Evolutionary conservation across 2,797 vertebrate species (phyloP), one percentile per base, ranked within the genome.

Genomic region (Glossophaga mutica): DNA sequence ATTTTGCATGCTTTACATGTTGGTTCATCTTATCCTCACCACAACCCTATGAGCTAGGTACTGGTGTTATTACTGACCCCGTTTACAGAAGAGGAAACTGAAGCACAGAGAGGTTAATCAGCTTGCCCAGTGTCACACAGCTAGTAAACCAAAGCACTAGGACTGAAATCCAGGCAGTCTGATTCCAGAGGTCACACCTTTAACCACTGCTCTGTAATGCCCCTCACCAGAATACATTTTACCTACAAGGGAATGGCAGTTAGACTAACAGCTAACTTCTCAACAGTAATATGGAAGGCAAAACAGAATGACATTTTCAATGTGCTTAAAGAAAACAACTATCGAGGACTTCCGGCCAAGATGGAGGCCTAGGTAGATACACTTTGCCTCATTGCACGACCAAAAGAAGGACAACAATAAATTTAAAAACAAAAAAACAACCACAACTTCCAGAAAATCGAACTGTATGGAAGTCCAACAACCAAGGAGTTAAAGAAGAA

Each of bases 301-400:
- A 85, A 91, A 67, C 2, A 67, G 68, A 52, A 81, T 65, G 46
- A 44, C 85, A 65, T 84, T 90, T 94, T 88, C 46, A 76, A n/a
- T 44, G n/a, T 71, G 76, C 34, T 76, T 89, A 71, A 89, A 62
- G 78, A 73, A 94, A 88, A 81, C 42, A 74, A 93, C 29, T 82
- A 59, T 55, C 65, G 4, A 59, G 57, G 57, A 59, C 57, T 26
- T 59, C 22, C 4, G 3, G 24, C 24, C 10, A 59, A 59, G 57
- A 59, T 59, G 57, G 22, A 59, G 24, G 57, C 24, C 2, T 59
- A 26, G 9, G 24, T 59, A 59, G 24, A 26, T 29, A 59, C 24
- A 59, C 24, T 59, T 10, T 26, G 22, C 24, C 55, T 57, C 55
- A 57, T 5, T 57, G 55, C 55, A 57, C 55, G 26, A 57, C 9